These are phyloP conservation scores for Cecropterus lyciades DNA, from an alignment of 1,140 invertebrate genomes.

Conservation along the genomic window DNA sequence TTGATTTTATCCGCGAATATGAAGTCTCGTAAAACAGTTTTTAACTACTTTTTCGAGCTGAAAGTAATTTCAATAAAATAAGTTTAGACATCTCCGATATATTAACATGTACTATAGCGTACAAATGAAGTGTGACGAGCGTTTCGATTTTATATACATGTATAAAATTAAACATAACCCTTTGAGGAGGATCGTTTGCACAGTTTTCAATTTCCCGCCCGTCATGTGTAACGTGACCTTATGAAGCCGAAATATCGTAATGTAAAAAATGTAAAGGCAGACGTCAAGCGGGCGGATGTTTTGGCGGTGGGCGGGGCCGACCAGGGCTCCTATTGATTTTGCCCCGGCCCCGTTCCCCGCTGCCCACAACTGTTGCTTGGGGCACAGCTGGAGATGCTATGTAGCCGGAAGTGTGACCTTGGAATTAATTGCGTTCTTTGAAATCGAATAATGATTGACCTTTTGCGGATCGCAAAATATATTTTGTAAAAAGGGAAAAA, in stretches of 20 bases:
- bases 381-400: conserved; percentile 20
- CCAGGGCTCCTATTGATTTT: conserved; percentile 66
- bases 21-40: no score
- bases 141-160: not conserved
- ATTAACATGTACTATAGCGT: no score
- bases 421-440: conserved; percentile 28
- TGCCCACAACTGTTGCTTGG: conserved; percentile 76
- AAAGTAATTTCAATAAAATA: no score
- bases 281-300: conserved; percentile 56
- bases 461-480: not conserved
- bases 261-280: conserved; percentile 54
- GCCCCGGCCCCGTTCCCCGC: conserved; percentile 46
- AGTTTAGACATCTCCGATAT: no score
- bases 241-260: conserved; percentile 46
- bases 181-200: conserved; percentile 13
- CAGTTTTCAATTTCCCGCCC: conserved; percentile 28
- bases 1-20: no score
- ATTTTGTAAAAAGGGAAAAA: no score
- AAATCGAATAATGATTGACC: conserved; percentile 14
- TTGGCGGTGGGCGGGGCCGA: conserved; percentile 51
- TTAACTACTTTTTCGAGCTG: no score
- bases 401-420: conserved; percentile 28
- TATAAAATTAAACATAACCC: not conserved
- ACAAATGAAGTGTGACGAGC: no score
- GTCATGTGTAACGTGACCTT: conserved; percentile 35